These are phyloP conservation scores for Peromyscus aztecus DNA, from an alignment of 2,797 vertebrate species.

Conservation along the genomic window DNA sequence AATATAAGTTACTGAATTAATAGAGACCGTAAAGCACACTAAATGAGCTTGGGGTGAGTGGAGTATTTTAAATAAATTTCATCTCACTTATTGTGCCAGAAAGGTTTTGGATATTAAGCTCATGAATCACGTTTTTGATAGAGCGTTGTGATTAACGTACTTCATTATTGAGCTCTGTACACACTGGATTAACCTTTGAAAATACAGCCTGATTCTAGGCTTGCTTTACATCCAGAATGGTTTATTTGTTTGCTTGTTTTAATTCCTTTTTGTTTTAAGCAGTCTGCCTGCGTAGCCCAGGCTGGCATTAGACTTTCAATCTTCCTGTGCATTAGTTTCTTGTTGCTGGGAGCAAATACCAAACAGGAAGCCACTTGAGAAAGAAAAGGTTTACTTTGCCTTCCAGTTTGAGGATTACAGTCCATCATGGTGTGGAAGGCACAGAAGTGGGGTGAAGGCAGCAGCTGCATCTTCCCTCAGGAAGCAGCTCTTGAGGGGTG, in stretches of 20 bases:
- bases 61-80: conserved; percentile 41
- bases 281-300: neutral
- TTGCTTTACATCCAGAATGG: neutral
- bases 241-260: neutral
- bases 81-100: conserved; percentile 22
- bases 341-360: neutral
- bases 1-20: conserved; percentile 2
- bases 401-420: neutral
- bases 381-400: neutral
- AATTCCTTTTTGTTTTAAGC: neutral
- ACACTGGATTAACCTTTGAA: neutral
- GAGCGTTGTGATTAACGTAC: neutral
- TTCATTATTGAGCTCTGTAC: neutral
- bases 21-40: neutral
- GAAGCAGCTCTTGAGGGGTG: neutral
- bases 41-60: neutral
- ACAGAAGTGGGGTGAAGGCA: too few species aligned
- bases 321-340: neutral
- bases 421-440: neutral
- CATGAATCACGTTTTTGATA: conserved; percentile 2
- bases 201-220: neutral
- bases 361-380: neutral
- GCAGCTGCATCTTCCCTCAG: neutral
- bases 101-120: conserved; percentile 55
- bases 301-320: neutral